These are phyloP conservation scores for Gryllus longicercus DNA, from an alignment of 2,888 invertebrate species.

Conservation along the genomic window DNA sequence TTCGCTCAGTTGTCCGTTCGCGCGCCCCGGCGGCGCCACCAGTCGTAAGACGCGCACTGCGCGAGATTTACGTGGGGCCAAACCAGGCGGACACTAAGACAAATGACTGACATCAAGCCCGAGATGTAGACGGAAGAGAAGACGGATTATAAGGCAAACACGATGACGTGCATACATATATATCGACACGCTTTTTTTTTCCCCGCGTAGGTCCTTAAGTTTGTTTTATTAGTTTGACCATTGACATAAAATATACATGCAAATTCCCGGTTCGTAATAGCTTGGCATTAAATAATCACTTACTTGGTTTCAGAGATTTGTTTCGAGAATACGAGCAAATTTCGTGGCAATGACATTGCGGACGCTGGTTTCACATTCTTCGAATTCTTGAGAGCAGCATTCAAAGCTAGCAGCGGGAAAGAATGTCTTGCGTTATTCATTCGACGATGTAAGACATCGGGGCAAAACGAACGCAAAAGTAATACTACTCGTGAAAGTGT, in stretches of 20 bases:
- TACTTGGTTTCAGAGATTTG: neutral
- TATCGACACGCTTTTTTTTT: neutral
- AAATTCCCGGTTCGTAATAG: neutral
- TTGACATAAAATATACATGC: slow-evolving; percentile 9
- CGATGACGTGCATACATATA: slow-evolving; percentile 5
- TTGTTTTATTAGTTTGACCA: neutral
- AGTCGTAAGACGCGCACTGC: no score
- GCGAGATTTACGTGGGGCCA: neutral
- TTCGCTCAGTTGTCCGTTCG: no score
- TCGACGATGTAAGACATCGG: no score
- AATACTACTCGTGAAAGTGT: no score
- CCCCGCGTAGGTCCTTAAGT: neutral
- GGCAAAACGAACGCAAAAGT: no score
- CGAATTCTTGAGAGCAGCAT: no score
- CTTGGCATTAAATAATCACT: neutral
- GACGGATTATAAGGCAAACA: slow-evolving; percentile 17
- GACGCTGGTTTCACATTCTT: no score
- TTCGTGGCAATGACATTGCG: no score
- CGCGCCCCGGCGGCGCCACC: no score
- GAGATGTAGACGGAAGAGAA: slow-evolving; percentile 5
- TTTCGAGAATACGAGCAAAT: neutral
- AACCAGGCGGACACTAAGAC: slow-evolving; percentile 6
- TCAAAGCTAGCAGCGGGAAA: no score
- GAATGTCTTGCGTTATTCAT: no score
- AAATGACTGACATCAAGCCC: slow-evolving; percentile 6